Percentiles rank a stretch among this genome's conserved stretches.
phyloP scores from a whole-genome alignment of 1,140 invertebrate genomes.

The Galleria mellonella region DNA sequence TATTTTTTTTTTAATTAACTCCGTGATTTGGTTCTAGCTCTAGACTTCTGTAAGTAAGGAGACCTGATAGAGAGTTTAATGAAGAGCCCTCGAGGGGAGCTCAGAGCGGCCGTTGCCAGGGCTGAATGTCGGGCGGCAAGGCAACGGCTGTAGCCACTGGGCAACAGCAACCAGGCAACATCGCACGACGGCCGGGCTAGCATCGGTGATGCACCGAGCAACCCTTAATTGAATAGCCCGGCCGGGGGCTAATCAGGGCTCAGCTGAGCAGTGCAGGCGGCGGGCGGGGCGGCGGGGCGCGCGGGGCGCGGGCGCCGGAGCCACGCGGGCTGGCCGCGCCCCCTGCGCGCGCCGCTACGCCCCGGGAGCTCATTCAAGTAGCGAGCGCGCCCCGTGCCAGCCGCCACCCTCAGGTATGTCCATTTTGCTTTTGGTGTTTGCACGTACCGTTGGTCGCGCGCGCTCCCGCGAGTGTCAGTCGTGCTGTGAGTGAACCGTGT shows the following conservation, averaged over 20 bases:
- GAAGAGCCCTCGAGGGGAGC: conserved; percentile 49
- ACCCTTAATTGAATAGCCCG: conserved; percentile 68
- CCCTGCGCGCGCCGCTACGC: conserved; percentile 58
- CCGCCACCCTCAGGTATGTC: conserved; percentile 69
- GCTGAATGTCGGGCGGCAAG: background rate
- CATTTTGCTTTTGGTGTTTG: conserved; percentile 71
- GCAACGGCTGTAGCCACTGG: conserved; percentile 18
- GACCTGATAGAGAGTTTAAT: conserved; percentile 51
- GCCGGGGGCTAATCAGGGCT: conserved; percentile 66
- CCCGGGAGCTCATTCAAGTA: conserved; percentile 66
- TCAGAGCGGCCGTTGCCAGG: conserved; percentile 4
- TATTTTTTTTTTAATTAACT: no score
- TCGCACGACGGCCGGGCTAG: conserved; percentile 22
- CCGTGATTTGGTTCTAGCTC: no score
- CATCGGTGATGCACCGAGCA: conserved; percentile 59
- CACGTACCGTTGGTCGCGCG: conserved; percentile 44
- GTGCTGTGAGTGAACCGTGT: conserved; percentile 52
- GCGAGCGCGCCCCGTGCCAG: conserved; percentile 64
- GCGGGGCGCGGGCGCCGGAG: conserved; percentile 27
- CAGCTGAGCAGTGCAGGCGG: conserved; percentile 57
- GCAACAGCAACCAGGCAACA: conserved; percentile 8
- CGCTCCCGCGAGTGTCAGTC: conserved; percentile 57
- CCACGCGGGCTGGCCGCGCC: conserved; percentile 66
- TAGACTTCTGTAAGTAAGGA: background rate
- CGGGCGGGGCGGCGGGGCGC: conserved; percentile 10